These are phyloP conservation scores for Nothoprocta pentlandii DNA, from an alignment of 2,113 vertebrate genomes.

Conservation along the genomic window DNA sequence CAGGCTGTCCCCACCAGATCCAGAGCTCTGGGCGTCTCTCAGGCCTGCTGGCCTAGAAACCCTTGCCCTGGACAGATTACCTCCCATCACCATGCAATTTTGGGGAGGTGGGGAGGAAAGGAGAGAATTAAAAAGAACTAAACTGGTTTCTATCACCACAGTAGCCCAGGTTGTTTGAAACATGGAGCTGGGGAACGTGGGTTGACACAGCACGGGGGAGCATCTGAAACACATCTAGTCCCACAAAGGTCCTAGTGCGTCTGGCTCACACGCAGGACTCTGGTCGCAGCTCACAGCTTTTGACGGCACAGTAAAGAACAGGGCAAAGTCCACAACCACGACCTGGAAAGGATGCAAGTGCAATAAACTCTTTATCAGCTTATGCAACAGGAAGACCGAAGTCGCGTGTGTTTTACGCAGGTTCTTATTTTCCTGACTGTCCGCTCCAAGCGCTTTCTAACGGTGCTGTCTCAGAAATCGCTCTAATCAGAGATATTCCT, in stretches of 20 bases:
- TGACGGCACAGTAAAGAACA: background rate
- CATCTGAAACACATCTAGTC: background rate
- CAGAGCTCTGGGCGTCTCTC: background rate
- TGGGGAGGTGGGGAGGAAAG: background rate
- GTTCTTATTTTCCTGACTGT: background rate
- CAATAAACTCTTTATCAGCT: background rate
- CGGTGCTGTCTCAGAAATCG: background rate
- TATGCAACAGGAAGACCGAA: background rate
- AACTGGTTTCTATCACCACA: background rate
- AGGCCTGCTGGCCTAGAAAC: rapidly evolving
- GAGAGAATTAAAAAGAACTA: background rate
- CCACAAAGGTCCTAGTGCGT: background rate
- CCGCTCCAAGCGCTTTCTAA: rapidly evolving
- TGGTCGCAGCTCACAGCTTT: background rate
- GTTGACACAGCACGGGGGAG: background rate
- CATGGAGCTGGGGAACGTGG: rapidly evolving
- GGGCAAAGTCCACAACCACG: background rate
- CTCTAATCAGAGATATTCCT: rapidly evolving
- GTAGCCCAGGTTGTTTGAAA: background rate
- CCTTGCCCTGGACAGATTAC: background rate
- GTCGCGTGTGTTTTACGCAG: background rate
- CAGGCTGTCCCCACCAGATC: background rate
- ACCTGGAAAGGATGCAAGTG: background rate
- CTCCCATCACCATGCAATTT: background rate
- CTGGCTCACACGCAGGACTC: background rate